These are phyloP conservation scores for Camelus dromedarius DNA, from an alignment of 2,113 vertebrate genomes.

Conservation along the genomic window DNA sequence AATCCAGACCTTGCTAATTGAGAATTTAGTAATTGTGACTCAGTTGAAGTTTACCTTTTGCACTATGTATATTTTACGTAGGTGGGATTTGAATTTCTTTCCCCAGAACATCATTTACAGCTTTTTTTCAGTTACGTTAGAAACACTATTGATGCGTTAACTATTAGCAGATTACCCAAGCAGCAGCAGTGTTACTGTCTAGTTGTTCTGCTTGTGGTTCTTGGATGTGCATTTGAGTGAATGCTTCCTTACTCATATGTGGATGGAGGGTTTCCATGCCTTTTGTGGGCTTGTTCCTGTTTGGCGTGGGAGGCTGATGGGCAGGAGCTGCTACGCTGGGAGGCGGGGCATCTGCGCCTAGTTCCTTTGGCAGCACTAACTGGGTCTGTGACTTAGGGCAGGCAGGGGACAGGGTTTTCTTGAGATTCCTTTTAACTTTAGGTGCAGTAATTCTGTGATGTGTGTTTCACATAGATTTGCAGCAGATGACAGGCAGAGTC, in stretches of 20 bases:
- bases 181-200: not conserved
- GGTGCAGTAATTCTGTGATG: not conserved
- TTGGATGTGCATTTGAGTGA: not conserved
- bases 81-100: not conserved
- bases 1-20: not conserved
- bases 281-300: fast-evolving
- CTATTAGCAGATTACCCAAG: not conserved
- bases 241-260: not conserved
- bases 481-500: not conserved
- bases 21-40: not conserved
- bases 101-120: not conserved
- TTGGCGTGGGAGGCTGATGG: not conserved
- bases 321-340: not conserved
- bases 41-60: not conserved
- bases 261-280: not conserved
- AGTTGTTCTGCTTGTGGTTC: not conserved
- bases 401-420: not conserved
- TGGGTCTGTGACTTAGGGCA: not conserved
- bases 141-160: not conserved
- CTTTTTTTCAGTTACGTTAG: not conserved
- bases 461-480: not conserved
- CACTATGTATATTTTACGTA: not conserved
- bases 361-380: not conserved
- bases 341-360: not conserved
- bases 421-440: not conserved